Evolutionary conservation across 2,113 vertebrate genomes (phyloP), one percentile per base, ranked within the genome.

Genomic region (Myotis lucifugus): DNA sequence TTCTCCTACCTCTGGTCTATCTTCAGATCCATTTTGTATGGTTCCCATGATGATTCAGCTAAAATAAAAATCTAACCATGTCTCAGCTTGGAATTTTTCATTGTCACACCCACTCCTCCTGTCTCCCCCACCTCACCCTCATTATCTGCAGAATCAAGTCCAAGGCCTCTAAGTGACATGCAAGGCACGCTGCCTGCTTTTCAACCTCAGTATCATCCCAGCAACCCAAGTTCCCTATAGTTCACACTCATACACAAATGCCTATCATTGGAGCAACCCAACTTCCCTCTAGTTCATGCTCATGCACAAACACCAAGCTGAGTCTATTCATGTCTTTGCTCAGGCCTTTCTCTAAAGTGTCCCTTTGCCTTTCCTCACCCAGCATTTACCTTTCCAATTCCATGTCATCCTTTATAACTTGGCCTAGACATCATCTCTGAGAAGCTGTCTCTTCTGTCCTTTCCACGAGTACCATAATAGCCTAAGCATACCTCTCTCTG

Each of bases 51-150:
- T 64, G 48, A 87, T 67, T 12, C 50, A 79, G 27, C 27, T 82
- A 88, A 96, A 72, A 93, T 34, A 50, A 21, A 87, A 83, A 85
- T 46, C 46, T n/a, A 92, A 90, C n/a, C 40, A 9, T 66, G 27
- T 48, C 83, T 90, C 56, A 73, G 5, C 46, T 52, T 77, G 48
- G 66, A 87, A 81, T 59, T 67, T 70, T 77, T 78, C 77, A 78
- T 2, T 82, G 23, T 40, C 40, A 54, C 34, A 25, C 76, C 17
- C 46, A 66, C 66, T 37, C 21, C 50, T 89, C 48, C 32, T 56
- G 32, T 88, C 52, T 92, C 79, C 69, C 81, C 81, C 50, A 52
- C 27, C 69, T 37, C 64, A 85, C 32, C 8, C n/a, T 78, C 85
- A n/a, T 27, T 19, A n/a, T 77, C 84, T 59, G 7, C 23, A 66